Percentiles rank a stretch among this genome's conserved stretches.
Evolutionary conservation across 2,797 vertebrate genomes (phyloP).

Genomic region (Pithecia hirsuta): DNA sequence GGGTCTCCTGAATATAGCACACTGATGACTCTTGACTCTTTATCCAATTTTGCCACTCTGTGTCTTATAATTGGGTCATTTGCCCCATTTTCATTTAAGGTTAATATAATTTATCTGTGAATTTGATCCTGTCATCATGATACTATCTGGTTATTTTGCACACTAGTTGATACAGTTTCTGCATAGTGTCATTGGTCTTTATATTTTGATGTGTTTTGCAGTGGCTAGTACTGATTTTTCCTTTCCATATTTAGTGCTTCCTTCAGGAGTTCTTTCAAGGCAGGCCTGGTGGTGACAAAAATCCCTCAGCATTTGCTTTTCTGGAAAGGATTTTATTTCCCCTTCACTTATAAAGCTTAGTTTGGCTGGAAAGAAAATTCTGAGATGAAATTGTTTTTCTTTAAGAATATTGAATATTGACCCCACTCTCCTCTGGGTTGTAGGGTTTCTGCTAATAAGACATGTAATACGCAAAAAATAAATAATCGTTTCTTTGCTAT

Average conservation of each 20-base stretch:
- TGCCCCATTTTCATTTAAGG: neutral
- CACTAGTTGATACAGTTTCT: neutral
- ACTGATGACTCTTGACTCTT: too few relatives aligned
- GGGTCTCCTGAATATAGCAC: too few relatives aligned
- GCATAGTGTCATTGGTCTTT: neutral
- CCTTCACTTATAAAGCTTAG: neutral
- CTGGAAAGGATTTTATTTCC: neutral
- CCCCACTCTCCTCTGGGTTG: neutral
- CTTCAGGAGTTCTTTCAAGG: neutral
- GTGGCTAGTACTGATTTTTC: neutral
- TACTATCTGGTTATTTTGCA: neutral
- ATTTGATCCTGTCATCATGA: neutral
- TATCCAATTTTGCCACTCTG: too few relatives aligned
- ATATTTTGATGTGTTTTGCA: neutral
- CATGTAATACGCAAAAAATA: neutral
- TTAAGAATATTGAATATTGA: neutral
- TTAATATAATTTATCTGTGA: neutral
- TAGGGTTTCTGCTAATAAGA: neutral
- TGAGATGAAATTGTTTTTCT: neutral
- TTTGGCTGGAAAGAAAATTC: neutral
- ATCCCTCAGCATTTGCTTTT: neutral
- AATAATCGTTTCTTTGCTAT: neutral
- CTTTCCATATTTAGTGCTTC: neutral
- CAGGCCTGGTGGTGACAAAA: neutral
- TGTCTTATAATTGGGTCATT: neutral